These are phyloP conservation scores for Euthynnus affinis DNA, from an alignment of 2,797 vertebrate genomes.

Conservation along the genomic window DNA sequence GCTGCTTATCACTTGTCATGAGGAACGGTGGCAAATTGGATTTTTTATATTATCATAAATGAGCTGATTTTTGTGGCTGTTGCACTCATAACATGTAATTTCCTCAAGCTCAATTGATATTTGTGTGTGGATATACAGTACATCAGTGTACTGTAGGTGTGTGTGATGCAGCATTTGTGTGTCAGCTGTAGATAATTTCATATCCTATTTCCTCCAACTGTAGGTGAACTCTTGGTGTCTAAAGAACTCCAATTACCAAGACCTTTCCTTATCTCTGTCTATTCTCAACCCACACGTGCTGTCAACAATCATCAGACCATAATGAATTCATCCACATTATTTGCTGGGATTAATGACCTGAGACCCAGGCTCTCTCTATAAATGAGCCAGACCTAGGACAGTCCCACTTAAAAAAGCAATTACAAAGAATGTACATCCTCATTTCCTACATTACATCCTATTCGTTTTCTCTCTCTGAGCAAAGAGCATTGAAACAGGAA, in stretches of 20 bases:
- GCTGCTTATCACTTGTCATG: slow-evolving; percentile 62
- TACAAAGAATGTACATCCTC: slow-evolving; percentile 52
- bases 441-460: slow-evolving; percentile 50
- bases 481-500: slow-evolving; percentile 49
- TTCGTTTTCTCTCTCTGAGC: slow-evolving; percentile 24
- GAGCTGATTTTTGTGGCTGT: slow-evolving; percentile 53
- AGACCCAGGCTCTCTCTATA: slow-evolving; percentile 53
- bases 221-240: slow-evolving; percentile 47
- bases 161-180: slow-evolving; percentile 32
- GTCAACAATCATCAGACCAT: slow-evolving; percentile 71
- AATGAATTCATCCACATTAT: slow-evolving; percentile 80
- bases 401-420: slow-evolving; percentile 74
- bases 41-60: slow-evolving; percentile 67
- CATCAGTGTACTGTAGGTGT: not conserved
- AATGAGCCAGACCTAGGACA: slow-evolving; percentile 67
- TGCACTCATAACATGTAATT: slow-evolving; percentile 51
- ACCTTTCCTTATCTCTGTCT: slow-evolving; percentile 62
- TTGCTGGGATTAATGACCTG: slow-evolving; percentile 78
- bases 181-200: slow-evolving; percentile 53
- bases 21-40: slow-evolving; percentile 64
- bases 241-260: slow-evolving; percentile 67
- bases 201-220: slow-evolving; percentile 55
- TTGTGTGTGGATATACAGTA: slow-evolving; percentile 29
- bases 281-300: slow-evolving; percentile 55
- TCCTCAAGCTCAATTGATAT: slow-evolving; percentile 52